Conservation (phyloP, 2,113 vertebrate genomes). For the Cinclus cinclus region DNA sequence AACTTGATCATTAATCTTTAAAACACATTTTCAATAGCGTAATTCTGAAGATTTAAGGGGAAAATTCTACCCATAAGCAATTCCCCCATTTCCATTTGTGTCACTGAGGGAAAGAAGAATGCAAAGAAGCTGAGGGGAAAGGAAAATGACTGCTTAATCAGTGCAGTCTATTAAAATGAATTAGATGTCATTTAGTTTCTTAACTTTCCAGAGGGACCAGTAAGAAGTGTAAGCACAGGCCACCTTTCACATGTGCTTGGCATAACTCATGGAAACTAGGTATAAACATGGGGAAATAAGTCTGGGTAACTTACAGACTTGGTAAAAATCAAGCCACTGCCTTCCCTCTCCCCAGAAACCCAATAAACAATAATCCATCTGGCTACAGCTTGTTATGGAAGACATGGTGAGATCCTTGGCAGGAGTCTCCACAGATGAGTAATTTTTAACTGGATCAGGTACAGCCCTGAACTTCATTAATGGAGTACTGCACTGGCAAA, state of each 20-base stretch:
- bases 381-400: neutral
- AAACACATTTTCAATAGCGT: neutral
- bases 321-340: neutral
- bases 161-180: neutral
- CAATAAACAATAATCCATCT: neutral
- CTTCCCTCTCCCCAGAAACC: neutral
- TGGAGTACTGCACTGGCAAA: neutral
- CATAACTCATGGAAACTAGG: neutral
- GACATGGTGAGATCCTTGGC: neutral
- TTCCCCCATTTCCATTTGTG: neutral
- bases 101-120: neutral
- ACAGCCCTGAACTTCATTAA: constrained; percentile 5
- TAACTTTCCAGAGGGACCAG: neutral
- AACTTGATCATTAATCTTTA: neutral
- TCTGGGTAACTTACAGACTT: neutral
- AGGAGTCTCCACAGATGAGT: neutral
- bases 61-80: neutral
- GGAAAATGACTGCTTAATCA: neutral
- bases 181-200: neutral
- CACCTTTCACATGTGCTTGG: neutral
- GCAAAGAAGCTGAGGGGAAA: neutral
- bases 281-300: neutral
- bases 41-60: neutral
- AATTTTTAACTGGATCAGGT: constrained; percentile 9
- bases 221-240: neutral